A percentile compares a stretch with the other conserved stretches of the same genome.
These are phyloP conservation scores for Syngnathus floridae DNA, from an alignment of 2,113 vertebrate genomes.

Conservation along the genomic window DNA sequence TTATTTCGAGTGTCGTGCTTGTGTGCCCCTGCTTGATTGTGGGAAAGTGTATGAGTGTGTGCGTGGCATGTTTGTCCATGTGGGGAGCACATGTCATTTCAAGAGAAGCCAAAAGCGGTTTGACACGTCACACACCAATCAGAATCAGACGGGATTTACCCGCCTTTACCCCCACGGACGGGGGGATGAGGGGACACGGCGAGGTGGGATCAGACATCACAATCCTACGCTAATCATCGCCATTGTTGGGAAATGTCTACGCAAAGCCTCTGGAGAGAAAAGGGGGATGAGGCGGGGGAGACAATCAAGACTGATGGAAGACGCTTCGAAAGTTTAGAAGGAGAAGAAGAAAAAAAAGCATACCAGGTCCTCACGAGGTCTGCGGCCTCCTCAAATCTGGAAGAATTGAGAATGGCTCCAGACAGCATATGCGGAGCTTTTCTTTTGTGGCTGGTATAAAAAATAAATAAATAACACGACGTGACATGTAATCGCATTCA, in stretches of 20 bases:
- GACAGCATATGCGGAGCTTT: background rate
- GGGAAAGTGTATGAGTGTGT: background rate
- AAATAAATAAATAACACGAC: no score
- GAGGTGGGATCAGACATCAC: constrained; percentile 58
- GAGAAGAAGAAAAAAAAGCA: constrained; percentile 48
- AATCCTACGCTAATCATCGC: constrained; percentile 57
- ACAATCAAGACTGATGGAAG: background rate
- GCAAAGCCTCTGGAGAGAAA: constrained; percentile 48
- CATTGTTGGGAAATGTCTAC: constrained; percentile 56
- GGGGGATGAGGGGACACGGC: background rate
- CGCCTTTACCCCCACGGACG: constrained; percentile 39
- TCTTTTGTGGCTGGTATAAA: constrained; percentile 36
- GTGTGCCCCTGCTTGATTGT: background rate
- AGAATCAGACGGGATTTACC: constrained; percentile 13
- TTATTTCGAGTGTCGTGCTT: no score
- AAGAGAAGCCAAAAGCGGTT: background rate
- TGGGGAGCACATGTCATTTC: background rate
- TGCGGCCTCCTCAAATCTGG: background rate
- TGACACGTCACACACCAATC: constrained; percentile 3
- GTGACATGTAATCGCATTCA: no score
- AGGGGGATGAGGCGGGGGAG: constrained; percentile 39
- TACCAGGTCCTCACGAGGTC: background rate
- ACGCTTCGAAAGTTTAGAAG: constrained; percentile 22
- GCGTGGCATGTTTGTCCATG: constrained; percentile 7
- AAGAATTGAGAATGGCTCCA: background rate